Percentiles rank a stretch among this genome's conserved stretches.
Conservation (phyloP, 2,797 vertebrate species). For the Manis crassicaudata region DNA sequence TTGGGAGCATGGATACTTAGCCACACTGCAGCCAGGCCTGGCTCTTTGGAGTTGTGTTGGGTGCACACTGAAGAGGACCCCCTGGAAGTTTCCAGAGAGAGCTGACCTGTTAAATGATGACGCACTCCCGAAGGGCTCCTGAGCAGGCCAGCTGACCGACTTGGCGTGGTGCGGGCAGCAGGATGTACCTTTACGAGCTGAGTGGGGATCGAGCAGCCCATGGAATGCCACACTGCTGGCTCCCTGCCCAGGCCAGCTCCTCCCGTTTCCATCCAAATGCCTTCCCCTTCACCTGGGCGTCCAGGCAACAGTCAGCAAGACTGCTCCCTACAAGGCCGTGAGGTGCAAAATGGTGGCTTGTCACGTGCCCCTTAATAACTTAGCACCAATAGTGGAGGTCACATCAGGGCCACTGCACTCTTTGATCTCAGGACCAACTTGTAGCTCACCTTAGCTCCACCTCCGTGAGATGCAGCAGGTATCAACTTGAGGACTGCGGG, state of each 20-base stretch:
- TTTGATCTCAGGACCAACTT: no score
- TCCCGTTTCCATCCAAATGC: not conserved
- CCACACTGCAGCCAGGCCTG: not conserved
- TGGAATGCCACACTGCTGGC: not conserved
- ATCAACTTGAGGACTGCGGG: not conserved
- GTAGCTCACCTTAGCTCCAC: not conserved
- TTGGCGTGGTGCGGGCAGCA: not conserved
- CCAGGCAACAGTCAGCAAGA: not conserved
- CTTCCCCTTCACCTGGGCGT: not conserved
- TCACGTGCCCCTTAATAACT: no score
- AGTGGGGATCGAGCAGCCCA: not conserved
- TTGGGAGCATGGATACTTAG: not conserved
- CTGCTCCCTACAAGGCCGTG: not conserved
- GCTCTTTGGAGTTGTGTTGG: not conserved
- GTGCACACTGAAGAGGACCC: not conserved
- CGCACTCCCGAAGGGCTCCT: not conserved
- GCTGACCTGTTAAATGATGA: not conserved
- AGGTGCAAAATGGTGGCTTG: not conserved
- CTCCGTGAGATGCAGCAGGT: not conserved
- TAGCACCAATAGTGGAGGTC: rapidly evolving
- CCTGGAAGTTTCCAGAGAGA: not conserved
- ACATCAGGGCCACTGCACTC: not conserved
- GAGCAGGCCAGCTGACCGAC: not conserved
- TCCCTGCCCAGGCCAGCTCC: not conserved
- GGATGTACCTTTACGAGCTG: not conserved